Base-by-base conservation (phyloP, 2,888 invertebrate genomes). In the Lamellibrachia satsuma region DNA sequence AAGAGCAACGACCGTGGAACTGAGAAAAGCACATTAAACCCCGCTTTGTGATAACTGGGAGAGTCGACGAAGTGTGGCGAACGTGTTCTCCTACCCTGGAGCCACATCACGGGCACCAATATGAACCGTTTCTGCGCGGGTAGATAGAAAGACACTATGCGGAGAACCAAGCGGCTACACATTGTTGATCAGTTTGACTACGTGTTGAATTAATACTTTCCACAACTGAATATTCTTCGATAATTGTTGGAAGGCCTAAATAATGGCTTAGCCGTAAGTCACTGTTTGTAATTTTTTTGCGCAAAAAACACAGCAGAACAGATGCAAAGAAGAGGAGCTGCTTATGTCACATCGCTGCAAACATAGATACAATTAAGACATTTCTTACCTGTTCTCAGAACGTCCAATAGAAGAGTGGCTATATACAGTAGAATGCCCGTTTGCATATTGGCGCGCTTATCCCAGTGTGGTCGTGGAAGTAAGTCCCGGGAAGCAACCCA, bases 361-460 rank as follows among this genome's bases (percentile, higher is more conserved):
- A 75, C 15, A 22, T 4, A 15, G 15, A 15, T 22, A 75, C 15
- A n/a, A 75, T 6, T 22, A 75, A 75, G 75, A 22, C 6, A 2
- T 55, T 55, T 4, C 75, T 75, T 75, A 75, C 75, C 75, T 75
- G 75, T 75, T 75, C 75, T 75, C 75, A 75, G 75, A 75, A 75
- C 75, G 75, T 75, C 75, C 22, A 75, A 75, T 75, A 75, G 75
- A 75, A 75, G 75, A 75, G 75, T 75, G 75, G 75, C 75, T 75
- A 75, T 75, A 75, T 75, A 75, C 75, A 75, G 75, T 75, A 75
- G 75, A 75, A 75, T 75, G 75, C 75, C 75, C 75, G 75, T 75
- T 75, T 75, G 75, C 75, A 75, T 75, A 75, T 75, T 75, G 75
- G 75, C 75, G 75, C 75, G 75, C 75, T 75, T 75, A 75, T 75